Evolutionary conservation across 2,888 invertebrate genomes (phyloP), one percentile per base, ranked within the genome.

Genomic region (Dinocampus coccinellae): DNA sequence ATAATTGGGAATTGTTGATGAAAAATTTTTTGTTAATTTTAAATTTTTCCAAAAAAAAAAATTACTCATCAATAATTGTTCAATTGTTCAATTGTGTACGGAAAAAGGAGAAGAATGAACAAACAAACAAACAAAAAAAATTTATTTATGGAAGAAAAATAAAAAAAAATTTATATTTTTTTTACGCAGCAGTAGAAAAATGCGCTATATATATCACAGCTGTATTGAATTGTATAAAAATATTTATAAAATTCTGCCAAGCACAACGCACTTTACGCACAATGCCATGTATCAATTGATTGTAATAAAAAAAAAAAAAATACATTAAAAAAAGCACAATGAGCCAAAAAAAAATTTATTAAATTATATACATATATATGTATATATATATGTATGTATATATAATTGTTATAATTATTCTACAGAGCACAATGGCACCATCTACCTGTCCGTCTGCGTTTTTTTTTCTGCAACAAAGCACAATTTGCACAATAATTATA

Each of bases 401-500:
- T n/a, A 16, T 47, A 47, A 47, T 47, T 16, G 6, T 34, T 53
- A 55, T 29, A 36, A 63, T 52, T 52, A 63, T 60, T 58, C 53
- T 55, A 62, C 62, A 72, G 26, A 73, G 68, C 66, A 71, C 69
- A 70, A 55, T 34, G 60, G 62, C 55, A 74, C 55, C n/a, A 47
- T 47, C 16, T 47, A 47, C n/a, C 16, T 69, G 36, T 26, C 67
- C 57, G 52, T 70, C 66, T 60, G 26, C 60, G 53, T 63, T 52
- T 16, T 47, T 26, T 65, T 69, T 34, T 57, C 58, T 63, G 72
- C 70, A 73, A 73, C 64, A 58, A 69, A 65, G 66, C 66, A 68
- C 57, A 42, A 53, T 24, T 67, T 47, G 71, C 73, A 71, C 74
- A 64, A 55, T 70, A 64, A 63, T 73, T 70, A 73, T 69, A 57